Percentiles rank a stretch among this genome's conserved stretches.
phyloP scores from a whole-genome alignment of 2,888 invertebrate genomes.

The Nipponacmea schrenckii region DNA sequence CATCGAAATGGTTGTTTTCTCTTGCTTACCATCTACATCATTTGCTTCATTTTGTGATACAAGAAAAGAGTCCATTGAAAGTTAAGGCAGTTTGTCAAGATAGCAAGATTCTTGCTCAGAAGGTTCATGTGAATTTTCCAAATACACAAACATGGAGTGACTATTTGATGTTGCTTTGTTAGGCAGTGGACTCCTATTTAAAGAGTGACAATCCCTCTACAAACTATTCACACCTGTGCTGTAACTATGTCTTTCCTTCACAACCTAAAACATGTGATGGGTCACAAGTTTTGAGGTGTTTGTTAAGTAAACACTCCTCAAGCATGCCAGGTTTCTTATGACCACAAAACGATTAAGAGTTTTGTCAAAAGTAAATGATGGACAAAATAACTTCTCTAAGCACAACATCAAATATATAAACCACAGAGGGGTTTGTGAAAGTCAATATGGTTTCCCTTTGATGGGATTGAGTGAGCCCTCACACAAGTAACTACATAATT shows the following conservation, averaged over 20 bases:
- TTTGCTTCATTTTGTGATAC: too few relatives aligned
- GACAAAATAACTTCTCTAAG: slow-evolving; percentile 2
- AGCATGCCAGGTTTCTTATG: background rate
- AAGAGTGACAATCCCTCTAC: background rate
- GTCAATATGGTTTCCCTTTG: background rate
- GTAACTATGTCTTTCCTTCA: background rate
- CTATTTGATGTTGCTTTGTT: background rate
- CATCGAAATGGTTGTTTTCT: too few relatives aligned
- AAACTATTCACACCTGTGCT: slow-evolving; percentile 7
- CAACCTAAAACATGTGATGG: background rate
- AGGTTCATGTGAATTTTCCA: too few relatives aligned
- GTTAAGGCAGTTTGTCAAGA: too few relatives aligned
- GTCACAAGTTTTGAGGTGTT: slow-evolving; percentile 3
- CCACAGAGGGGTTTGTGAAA: background rate
- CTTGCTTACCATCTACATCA: too few relatives aligned
- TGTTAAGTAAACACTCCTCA: background rate
- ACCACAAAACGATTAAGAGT: background rate
- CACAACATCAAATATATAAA: background rate
- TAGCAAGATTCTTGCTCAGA: too few relatives aligned
- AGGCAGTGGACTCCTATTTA: too few relatives aligned
- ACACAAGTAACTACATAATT: too few relatives aligned
- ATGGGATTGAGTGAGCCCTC: background rate
- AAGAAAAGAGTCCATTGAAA: too few relatives aligned
- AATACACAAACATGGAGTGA: background rate
- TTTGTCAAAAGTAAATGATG: background rate